Base-by-base conservation (phyloP, 2,888 invertebrate genomes). In the Sericinus montela region DNA sequence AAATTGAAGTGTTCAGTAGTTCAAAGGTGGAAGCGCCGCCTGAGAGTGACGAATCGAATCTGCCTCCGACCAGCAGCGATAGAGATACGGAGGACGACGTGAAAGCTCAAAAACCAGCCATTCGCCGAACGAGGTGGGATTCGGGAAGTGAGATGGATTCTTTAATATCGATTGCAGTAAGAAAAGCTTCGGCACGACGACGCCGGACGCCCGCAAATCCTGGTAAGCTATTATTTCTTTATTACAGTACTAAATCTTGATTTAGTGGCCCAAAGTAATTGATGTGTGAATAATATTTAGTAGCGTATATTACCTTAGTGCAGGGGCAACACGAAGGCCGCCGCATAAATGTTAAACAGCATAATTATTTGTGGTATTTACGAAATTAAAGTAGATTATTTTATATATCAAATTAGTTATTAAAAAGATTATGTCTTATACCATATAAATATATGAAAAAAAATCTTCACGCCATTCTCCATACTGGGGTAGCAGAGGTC, bases 141-240 rank as follows among this genome's bases (percentile, higher is more conserved):
- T 87, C 89, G 0, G 88, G 88, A 1, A 89, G 85, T 58, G 90
- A 90, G 55, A 84, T 90, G 79, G 92, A 92, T 65, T 91, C 91
- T 8, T 69, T 91, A 41, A 92, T 92, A 56, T 91, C 92, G 5
- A 91, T 91, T 1, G 91, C 92, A 8, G 93, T 93, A 63, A 85
- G 90, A 58, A 91, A 92, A 73, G 92, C 93, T 48, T 91, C 92
- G 52, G 91, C 93, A 28, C 87, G 91, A 63, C 86, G 92, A 65
- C 80, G 92, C 58, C 76, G 90, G 67, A 81, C 79, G 79, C 78
- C 87, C 48, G 77, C 80, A 59, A 85, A 88, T 73, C 75, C 78
- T 73, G 89, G 89, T 88, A 29, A 69, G 72, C 11, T 6, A 52
- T 40, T 1, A n/a, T 30, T 32, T 32, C 6, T 11, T 32, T 11